Evolutionary conservation across 92 coral and sea anemone genomes (phyloP).

Genomic region (Desmophyllum pertusum): DNA sequence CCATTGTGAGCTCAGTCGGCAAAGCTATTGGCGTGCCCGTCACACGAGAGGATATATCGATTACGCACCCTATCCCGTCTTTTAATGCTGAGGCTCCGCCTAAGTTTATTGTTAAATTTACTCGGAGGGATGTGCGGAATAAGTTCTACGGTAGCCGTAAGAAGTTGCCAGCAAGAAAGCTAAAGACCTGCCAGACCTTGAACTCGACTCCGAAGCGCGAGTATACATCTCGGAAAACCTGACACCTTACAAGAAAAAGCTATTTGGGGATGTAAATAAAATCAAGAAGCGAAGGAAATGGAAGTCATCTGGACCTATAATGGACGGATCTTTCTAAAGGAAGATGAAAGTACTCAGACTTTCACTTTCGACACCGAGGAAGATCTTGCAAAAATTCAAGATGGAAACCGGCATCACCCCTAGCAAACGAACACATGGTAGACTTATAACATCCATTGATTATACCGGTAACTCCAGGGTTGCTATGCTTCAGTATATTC

Average conservation of each 20-base stretch:
- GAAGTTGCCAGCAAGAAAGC: constrained; percentile 8
- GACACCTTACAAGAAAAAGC: constrained; percentile 7
- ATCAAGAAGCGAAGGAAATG: constrained; percentile 2
- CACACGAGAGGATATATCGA: constrained; percentile 26
- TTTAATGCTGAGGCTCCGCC: constrained; percentile 27
- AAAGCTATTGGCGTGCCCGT: constrained; percentile 41
- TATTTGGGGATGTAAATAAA: constrained; percentile 26
- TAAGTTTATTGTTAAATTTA: constrained; percentile 35
- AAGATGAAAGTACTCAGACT: neutral
- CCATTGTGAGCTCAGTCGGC: constrained; percentile 41
- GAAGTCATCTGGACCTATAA: constrained; percentile 25
- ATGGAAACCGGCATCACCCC: no score
- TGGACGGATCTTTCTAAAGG: neutral
- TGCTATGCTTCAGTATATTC: no score
- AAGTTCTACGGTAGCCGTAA: constrained; percentile 10
- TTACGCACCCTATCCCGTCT: constrained; percentile 33
- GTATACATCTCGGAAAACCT: constrained; percentile 18
- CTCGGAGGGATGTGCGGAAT: constrained; percentile 26
- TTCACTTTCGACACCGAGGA: constrained; percentile 12
- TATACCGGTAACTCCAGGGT: no score
- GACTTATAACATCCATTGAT: no score
- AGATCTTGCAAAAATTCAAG: constrained; percentile 13
- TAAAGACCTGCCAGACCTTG: constrained; percentile 8
- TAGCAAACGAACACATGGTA: no score
- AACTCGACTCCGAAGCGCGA: no score